Conservation (phyloP, 2,888 invertebrate species). For the Elmis aenea region DNA sequence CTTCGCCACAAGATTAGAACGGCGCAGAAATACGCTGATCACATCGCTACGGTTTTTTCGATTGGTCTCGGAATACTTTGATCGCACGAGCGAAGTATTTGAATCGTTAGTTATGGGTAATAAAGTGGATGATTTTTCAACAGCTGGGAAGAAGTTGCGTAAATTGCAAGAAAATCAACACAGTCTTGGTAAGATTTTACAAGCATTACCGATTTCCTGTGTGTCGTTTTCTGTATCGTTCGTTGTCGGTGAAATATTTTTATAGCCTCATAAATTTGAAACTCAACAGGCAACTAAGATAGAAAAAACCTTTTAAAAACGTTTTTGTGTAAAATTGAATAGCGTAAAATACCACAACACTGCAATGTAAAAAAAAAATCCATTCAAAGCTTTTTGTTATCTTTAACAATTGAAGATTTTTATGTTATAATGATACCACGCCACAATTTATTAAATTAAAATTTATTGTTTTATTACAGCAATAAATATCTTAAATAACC, state of each 20-base stretch:
- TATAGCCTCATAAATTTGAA: constrained; percentile 5
- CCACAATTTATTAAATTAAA: too few relatives aligned
- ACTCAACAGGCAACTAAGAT: too few relatives aligned
- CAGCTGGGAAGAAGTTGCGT: constrained; percentile 53
- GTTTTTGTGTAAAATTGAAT: too few relatives aligned
- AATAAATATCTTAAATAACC: too few relatives aligned
- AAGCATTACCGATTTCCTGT: not conserved
- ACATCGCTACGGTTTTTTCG: constrained; percentile 72
- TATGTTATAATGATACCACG: too few relatives aligned
- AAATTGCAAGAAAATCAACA: constrained; percentile 58
- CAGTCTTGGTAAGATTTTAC: constrained; percentile 51
- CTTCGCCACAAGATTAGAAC: constrained; percentile 69
- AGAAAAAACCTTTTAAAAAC: too few relatives aligned
- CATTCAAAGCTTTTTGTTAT: too few relatives aligned
- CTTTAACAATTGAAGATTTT: too few relatives aligned
- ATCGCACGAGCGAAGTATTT: constrained; percentile 62
- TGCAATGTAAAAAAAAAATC: too few relatives aligned
- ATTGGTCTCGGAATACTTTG: constrained; percentile 68
- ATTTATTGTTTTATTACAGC: too few relatives aligned
- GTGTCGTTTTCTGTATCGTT: not conserved
- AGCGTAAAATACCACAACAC: too few relatives aligned
- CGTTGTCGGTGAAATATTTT: constrained; percentile 5
- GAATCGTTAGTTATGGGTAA: constrained; percentile 62
- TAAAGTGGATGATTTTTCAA: constrained; percentile 53
- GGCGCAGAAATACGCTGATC: constrained; percentile 67